These are phyloP conservation scores for Tenthredo distinguenda DNA, from an alignment of 2,888 invertebrate genomes.

Conservation along the genomic window DNA sequence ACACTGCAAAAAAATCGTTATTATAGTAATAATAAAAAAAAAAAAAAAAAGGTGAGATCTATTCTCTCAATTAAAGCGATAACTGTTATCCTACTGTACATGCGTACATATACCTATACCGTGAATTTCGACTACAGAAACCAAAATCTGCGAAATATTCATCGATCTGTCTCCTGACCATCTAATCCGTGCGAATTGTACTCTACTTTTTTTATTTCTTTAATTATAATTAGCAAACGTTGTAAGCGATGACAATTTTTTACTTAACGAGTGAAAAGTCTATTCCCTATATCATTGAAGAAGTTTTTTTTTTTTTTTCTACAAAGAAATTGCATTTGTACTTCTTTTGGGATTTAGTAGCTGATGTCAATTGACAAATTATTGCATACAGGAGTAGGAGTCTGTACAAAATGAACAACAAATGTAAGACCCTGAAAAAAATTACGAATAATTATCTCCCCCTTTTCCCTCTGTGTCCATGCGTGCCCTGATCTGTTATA, in stretches of 20 bases:
- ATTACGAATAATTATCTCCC: background rate
- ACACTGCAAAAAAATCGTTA: background rate
- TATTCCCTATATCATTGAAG: background rate
- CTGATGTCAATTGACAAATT: background rate
- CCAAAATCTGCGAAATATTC: background rate
- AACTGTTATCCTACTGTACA: background rate
- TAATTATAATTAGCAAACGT: background rate
- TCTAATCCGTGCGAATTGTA: conserved; percentile 43
- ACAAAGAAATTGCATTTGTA: background rate
- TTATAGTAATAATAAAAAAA: background rate
- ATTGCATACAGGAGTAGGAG: background rate
- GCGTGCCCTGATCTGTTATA: background rate
- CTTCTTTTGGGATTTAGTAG: background rate
- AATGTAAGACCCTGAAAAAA: conserved; percentile 30
- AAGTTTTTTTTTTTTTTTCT: background rate
- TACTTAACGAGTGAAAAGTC: background rate
- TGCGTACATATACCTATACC: background rate
- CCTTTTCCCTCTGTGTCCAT: background rate
- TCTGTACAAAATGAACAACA: background rate
- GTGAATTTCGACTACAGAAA: background rate
- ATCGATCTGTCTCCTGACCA: background rate
- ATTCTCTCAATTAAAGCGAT: background rate
- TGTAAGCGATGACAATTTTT: background rate
- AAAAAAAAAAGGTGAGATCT: background rate
- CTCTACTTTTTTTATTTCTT: conserved; percentile 14